These are phyloP conservation scores for Odontophorus gujanensis DNA, from an alignment of 2,113 vertebrate species.

Conservation along the genomic window DNA sequence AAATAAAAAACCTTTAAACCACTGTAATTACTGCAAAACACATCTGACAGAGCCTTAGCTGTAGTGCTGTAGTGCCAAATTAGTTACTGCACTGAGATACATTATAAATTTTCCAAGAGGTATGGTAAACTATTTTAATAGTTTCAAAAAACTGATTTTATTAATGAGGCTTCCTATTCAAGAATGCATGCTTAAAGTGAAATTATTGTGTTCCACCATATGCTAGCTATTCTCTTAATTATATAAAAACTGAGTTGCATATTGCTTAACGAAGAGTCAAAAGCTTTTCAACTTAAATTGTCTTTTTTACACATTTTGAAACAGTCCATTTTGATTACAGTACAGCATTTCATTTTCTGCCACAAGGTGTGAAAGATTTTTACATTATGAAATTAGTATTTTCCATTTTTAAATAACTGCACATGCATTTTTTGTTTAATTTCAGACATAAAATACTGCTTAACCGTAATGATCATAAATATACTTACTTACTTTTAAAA, in stretches of 20 bases:
- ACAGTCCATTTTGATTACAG: neutral
- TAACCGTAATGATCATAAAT: neutral
- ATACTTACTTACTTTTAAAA: neutral
- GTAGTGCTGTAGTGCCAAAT: neutral
- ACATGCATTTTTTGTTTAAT: neutral
- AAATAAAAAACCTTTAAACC: neutral
- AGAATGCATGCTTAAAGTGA: neutral
- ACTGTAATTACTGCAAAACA: neutral
- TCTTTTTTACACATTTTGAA: neutral
- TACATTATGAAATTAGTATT: neutral
- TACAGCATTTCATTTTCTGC: neutral
- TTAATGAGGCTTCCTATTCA: slow-evolving; percentile 23
- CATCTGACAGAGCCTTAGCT: neutral
- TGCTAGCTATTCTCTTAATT: neutral
- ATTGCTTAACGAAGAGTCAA: neutral
- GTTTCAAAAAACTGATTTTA: slow-evolving; percentile 2
- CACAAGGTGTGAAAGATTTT: neutral
- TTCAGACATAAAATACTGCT: neutral
- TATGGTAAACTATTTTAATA: neutral
- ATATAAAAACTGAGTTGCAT: neutral
- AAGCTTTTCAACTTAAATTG: neutral
- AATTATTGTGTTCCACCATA: slow-evolving; percentile 7
- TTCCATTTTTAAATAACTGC: neutral
- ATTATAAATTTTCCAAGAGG: neutral
- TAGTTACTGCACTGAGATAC: slow-evolving; percentile 10